These are phyloP conservation scores for Epirrhoe alternata DNA, from an alignment of 2,888 invertebrate genomes.

Conservation along the genomic window DNA sequence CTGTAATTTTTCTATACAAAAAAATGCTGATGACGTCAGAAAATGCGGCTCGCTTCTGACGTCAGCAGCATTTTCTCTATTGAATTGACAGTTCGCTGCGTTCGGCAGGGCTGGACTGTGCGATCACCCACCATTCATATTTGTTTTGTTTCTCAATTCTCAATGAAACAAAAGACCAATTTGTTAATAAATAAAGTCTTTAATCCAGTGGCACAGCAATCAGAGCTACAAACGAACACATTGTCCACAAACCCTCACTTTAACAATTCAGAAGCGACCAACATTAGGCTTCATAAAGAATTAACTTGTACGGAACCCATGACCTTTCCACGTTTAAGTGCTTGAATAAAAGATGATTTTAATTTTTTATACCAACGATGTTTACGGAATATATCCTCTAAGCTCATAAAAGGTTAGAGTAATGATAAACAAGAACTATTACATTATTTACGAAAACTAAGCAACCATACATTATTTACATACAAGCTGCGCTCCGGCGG, in stretches of 20 bases:
- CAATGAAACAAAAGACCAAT: too few relatives aligned
- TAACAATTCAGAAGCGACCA: constrained; percentile 28
- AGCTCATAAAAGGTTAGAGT: constrained; percentile 10
- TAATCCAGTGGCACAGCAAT: background rate
- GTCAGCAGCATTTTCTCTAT: too few relatives aligned
- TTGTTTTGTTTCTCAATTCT: too few relatives aligned
- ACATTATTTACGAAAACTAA: too few relatives aligned
- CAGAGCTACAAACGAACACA: constrained; percentile 1
- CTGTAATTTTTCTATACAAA: too few relatives aligned
- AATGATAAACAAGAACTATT: background rate
- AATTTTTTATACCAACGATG: constrained; percentile 45
- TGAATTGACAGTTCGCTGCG: too few relatives aligned
- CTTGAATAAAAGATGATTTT: constrained; percentile 48
- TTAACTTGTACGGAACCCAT: constrained; percentile 45
- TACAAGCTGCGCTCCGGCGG: too few relatives aligned
- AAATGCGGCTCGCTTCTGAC: too few relatives aligned
- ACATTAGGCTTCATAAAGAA: constrained; percentile 48
- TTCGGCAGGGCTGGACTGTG: too few relatives aligned
- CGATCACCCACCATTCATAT: too few relatives aligned
- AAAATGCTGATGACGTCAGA: too few relatives aligned
- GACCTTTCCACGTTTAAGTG: constrained; percentile 45
- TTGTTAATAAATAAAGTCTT: background rate
- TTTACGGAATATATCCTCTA: constrained; percentile 7
- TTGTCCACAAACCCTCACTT: constrained; percentile 17
- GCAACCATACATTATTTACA: too few relatives aligned